A percentile compares a stretch with the other conserved stretches of the same genome.
Evolutionary conservation across 2,113 vertebrate species (phyloP).

Genomic region (Saccopteryx bilineata): DNA sequence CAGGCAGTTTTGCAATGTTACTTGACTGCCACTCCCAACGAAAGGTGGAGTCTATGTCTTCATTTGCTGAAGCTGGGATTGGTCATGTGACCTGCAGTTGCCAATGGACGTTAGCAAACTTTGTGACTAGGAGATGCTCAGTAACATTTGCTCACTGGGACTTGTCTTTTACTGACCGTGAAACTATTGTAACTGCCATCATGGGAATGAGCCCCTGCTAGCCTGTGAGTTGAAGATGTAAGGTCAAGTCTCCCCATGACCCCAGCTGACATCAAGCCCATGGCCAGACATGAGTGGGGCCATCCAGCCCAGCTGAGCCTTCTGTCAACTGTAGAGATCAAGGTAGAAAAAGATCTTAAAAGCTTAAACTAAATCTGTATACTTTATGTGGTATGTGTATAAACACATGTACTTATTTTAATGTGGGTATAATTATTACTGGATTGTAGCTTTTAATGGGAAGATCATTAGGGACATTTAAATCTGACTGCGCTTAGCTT

Average conservation of each 20-base stretch:
- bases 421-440: constrained; percentile 75
- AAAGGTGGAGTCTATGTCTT: neutral
- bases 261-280: neutral
- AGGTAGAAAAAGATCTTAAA: constrained; percentile 52
- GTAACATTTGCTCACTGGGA: neutral
- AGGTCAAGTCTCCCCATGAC: neutral
- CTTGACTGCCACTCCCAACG: neutral
- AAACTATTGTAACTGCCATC: neutral
- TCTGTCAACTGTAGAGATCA: neutral
- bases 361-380: constrained; percentile 58
- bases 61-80: neutral
- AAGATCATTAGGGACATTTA: constrained; percentile 76
- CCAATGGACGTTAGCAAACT: neutral
- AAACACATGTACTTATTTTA: constrained; percentile 74
- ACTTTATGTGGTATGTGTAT: constrained; percentile 58
- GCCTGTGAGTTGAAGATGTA: neutral
- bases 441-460: constrained; percentile 77
- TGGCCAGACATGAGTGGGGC: too few relatives aligned
- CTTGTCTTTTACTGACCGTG: neutral
- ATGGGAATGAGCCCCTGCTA: neutral
- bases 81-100: neutral
- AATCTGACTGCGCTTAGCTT: constrained; percentile 77
- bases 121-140: neutral
- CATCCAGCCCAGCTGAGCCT: neutral
- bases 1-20: neutral